These are phyloP conservation scores for Timema cristinae DNA, from an alignment of 2,888 invertebrate species.

Conservation along the genomic window DNA sequence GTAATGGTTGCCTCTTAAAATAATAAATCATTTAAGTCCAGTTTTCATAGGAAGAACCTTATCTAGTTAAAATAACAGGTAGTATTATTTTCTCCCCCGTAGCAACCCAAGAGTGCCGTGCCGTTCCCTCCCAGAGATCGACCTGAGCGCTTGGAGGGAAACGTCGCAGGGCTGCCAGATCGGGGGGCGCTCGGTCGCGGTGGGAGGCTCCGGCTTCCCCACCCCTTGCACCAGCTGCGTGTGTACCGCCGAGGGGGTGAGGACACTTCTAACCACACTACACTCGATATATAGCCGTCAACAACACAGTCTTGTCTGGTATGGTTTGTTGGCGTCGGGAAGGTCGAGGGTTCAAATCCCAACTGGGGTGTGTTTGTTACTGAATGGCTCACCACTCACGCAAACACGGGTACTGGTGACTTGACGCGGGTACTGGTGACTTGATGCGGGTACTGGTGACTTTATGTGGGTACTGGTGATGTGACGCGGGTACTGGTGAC, in stretches of 20 bases:
- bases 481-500: too few relatives aligned
- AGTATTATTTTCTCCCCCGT: conserved; percentile 10
- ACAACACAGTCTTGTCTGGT: background rate
- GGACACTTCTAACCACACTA: conserved; percentile 39
- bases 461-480: too few relatives aligned
- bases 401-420: too few relatives aligned
- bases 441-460: too few relatives aligned
- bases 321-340: too few relatives aligned
- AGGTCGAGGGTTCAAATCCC: too few relatives aligned
- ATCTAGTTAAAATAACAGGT: too few relatives aligned
- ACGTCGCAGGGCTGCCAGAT: conserved; percentile 75
- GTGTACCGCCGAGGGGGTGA: conserved; percentile 80
- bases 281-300: conserved; percentile 18
- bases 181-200: conserved; percentile 69
- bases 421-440: too few relatives aligned
- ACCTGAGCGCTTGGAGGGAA: conserved; percentile 81
- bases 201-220: conserved; percentile 81
- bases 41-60: too few relatives aligned
- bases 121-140: conserved; percentile 71
- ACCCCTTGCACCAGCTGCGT: conserved; percentile 89
- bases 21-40: too few relatives aligned
- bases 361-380: background rate
- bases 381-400: too few relatives aligned
- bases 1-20: too few relatives aligned
- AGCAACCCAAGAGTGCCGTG: conserved; percentile 86